phyloP scores from a whole-genome alignment of 2,888 invertebrate species.

The Alitta virens region DNA sequence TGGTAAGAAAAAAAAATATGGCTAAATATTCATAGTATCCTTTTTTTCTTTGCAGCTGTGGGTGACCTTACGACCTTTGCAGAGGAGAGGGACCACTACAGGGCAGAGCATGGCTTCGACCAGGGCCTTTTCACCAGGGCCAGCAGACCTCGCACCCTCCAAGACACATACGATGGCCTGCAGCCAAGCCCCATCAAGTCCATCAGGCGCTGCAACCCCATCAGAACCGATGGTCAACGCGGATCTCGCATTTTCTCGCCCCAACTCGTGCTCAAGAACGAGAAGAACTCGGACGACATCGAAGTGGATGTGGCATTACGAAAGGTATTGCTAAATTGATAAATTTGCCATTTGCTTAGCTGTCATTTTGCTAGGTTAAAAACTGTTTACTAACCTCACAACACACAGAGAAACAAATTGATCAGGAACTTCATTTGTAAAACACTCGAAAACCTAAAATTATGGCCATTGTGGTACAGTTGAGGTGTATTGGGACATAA shows the following conservation, averaged over 20 bases:
- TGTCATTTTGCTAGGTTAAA: no score
- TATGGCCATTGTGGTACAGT: no score
- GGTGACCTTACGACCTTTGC: constrained; percentile 88
- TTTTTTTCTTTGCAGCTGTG: constrained; percentile 73
- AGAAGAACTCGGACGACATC: not conserved
- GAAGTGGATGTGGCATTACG: constrained; percentile 7
- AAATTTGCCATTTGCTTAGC: no score
- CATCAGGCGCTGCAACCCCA: constrained; percentile 31
- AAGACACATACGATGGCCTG: constrained; percentile 76
- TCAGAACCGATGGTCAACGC: constrained; percentile 21
- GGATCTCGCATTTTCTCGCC: constrained; percentile 21
- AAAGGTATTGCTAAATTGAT: constrained; percentile 1
- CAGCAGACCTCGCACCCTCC: constrained; percentile 73
- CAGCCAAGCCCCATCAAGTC: constrained; percentile 57
- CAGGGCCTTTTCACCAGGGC: constrained; percentile 74
- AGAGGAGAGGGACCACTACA: constrained; percentile 61
- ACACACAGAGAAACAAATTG: no score
- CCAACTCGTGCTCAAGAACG: constrained; percentile 15
- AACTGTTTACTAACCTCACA: no score
- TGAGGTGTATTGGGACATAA: no score
- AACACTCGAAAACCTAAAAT: no score
- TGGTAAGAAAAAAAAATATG: no score
- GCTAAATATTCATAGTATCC: no score
- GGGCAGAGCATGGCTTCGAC: constrained; percentile 68
- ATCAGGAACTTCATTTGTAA: no score